Percentiles rank a stretch among this genome's conserved stretches.
Evolutionary conservation across 64 coral and sea anemone genomes (phyloP).

Genomic region (Stichodactyla helianthus): DNA sequence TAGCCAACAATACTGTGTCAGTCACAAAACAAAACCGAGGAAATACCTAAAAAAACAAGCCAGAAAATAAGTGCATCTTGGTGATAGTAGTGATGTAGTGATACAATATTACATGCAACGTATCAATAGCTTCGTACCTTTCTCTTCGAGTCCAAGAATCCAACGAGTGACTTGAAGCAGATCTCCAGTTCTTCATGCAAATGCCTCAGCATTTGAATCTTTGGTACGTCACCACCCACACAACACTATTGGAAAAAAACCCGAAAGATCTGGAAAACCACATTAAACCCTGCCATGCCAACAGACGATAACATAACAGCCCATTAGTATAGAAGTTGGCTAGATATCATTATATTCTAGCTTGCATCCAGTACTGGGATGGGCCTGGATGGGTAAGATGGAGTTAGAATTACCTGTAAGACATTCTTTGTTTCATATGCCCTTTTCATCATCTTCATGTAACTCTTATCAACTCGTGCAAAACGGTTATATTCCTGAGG

Average conservation of each 20-base stretch:
- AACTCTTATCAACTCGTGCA: conserved; percentile 94
- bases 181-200: conserved; percentile 92
- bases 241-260: conserved; percentile 58
- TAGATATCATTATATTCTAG: no score
- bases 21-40: conserved; percentile 96
- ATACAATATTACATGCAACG: no score
- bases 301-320: no score
- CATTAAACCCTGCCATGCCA: no score
- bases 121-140: conserved; percentile 47
- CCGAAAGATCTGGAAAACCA: not conserved
- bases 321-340: no score
- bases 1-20: conserved; percentile 80
- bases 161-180: conserved; percentile 94
- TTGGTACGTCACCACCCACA: conserved; percentile 96
- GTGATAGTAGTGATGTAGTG: not conserved
- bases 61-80: not conserved
- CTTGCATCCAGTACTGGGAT: no score
- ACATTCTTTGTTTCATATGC: conserved; percentile 99
- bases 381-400: not conserved
- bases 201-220: conserved; percentile 94
- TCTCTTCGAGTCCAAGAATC: conserved; percentile 82
- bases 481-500: conserved; percentile 95
- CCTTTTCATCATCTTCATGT: conserved; percentile 99
- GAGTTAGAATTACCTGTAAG: conserved; percentile 57
- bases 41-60: conserved; percentile 61